Evolutionary conservation across 64 coral and sea anemone species (phyloP), one percentile per base, ranked within the genome.

Genomic region (Montipora efflorescens): DNA sequence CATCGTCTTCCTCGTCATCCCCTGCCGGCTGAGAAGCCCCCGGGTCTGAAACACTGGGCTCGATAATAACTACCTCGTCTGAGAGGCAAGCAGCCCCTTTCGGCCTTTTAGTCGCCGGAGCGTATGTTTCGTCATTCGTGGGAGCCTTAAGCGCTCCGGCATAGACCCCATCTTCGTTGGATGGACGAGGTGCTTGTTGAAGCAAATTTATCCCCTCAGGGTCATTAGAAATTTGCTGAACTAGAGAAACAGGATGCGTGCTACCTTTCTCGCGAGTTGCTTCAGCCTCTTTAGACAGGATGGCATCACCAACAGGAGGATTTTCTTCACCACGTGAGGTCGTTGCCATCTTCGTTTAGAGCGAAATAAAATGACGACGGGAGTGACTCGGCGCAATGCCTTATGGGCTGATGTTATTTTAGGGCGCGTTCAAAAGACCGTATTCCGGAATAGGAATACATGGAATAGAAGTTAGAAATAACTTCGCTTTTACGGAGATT

Each of bases 161-260:
- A 18, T 50, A 3, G 46, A 78, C 76, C 48, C 48, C 46, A 78
- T 78, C 76, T 19, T 78, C 76, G 7, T 78, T 45, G 7, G 43
- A 76, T 45, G 74, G 45, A 45, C 74, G 43, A 51, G 52, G 36
- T 36, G 36, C 36, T 36, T 36, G 36, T 36, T 36, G 36, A 36
- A 36, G 36, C 36, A 78, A 51, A 78, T 48, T 78, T 48, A 78
- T 45, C 1, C 46, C 76, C n/a, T 78, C 76, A 18, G 47, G 74
- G 45, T 76, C 74, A 14, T 18, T 78, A 78, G 52, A 78, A 78
- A 53, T 78, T 47, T 78, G 76, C 76, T 78, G 76, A 48, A 50
- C 47, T 2, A 20, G 76, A 13, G 76, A 19, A 19, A 77, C 75
- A 47, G 75, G 75, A 77, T 13, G 75, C 11, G 47, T 44, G 47